Conservation (phyloP, 92 coral and sea anemone genomes). For the Phymanthus crucifer region DNA sequence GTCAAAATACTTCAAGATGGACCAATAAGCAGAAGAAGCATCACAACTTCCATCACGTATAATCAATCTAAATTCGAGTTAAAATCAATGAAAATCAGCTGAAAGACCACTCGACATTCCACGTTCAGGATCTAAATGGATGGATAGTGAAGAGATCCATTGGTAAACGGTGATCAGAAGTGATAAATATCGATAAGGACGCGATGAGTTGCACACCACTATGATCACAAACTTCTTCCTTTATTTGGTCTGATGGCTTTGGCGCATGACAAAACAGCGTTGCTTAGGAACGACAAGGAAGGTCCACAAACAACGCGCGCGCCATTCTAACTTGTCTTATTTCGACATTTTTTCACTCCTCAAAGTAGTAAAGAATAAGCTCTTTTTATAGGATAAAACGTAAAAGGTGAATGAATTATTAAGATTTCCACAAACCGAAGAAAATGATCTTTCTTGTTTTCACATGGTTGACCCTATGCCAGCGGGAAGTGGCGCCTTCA, state of each 20-base stretch:
- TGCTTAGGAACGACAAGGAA: slow-evolving; percentile 42
- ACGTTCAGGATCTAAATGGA: slow-evolving; percentile 5
- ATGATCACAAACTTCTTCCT: not conserved
- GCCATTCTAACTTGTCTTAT: not conserved
- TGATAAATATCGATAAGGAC: slow-evolving; percentile 2
- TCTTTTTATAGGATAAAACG: not conserved
- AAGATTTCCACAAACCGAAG: not conserved
- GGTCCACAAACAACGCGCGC: slow-evolving; percentile 8
- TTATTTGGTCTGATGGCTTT: slow-evolving; percentile 11
- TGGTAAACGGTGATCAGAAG: slow-evolving; percentile 9
- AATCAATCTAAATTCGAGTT: slow-evolving; percentile 11
- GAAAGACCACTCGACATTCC: not conserved
- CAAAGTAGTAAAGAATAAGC: not conserved
- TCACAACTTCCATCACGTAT: not conserved
- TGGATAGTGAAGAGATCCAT: not conserved
- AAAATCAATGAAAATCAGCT: not conserved
- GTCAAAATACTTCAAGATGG: slow-evolving; percentile 2
- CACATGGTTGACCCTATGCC: not conserved
- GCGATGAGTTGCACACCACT: not conserved
- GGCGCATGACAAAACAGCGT: slow-evolving; percentile 50
- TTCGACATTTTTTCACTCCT: not conserved
- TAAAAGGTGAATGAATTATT: not conserved
- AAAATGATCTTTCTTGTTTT: not conserved
- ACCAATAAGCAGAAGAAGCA: slow-evolving; percentile 18
- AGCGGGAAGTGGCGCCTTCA: not conserved